These are phyloP conservation scores for Pelobates cultripes DNA, from an alignment of 2,797 vertebrate species.

Conservation along the genomic window DNA sequence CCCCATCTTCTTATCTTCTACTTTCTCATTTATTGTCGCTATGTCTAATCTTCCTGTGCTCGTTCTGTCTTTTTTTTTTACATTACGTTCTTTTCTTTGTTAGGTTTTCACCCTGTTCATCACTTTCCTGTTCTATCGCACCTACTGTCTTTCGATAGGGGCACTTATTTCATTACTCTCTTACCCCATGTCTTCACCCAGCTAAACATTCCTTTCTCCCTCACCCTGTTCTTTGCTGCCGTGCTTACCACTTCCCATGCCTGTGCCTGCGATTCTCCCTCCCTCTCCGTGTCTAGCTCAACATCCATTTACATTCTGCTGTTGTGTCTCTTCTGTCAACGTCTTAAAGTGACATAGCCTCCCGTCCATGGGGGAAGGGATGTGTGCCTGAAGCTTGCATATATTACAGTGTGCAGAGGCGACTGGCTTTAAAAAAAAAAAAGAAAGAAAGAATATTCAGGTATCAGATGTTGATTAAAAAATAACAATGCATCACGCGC, in stretches of 20 bases:
- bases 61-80: not conserved
- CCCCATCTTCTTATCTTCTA: not conserved
- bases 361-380: not conserved
- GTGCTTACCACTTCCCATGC: slow-evolving; percentile 13
- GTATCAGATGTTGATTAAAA: not conserved
- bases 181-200: not conserved
- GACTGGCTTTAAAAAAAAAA: not conserved
- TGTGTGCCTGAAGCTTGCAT: not conserved
- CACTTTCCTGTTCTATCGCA: not conserved
- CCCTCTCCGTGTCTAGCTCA: slow-evolving; percentile 21
- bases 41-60: not conserved
- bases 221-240: slow-evolving; percentile 2
- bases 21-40: not conserved
- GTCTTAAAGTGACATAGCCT: slow-evolving; percentile 44
- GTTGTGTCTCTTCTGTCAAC: slow-evolving; percentile 49
- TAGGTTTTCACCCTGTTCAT: not conserved
- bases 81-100: not conserved
- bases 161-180: not conserved
- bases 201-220: not conserved
- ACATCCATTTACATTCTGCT: slow-evolving; percentile 51
- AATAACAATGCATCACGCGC: not conserved
- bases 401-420: slow-evolving; percentile 1
- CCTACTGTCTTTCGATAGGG: not conserved
- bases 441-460: not conserved
- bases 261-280: slow-evolving; percentile 20